A percentile compares a stretch with the other conserved stretches of the same genome.
phyloP scores from a whole-genome alignment of 2,888 invertebrate species.

The Vandiemenella viatica region DNA sequence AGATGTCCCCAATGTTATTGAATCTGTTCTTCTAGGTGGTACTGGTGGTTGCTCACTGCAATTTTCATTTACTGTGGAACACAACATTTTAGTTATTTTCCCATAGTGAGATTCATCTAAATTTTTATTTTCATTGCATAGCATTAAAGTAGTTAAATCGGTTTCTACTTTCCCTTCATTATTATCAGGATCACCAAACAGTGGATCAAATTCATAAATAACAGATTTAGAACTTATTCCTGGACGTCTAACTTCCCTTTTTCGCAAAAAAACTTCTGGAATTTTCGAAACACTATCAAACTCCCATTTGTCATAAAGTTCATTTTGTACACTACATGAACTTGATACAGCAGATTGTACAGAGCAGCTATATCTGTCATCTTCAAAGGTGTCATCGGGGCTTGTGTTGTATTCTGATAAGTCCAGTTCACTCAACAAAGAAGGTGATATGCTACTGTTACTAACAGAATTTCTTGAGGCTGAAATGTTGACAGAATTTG shows the following conservation, averaged over 20 bases:
- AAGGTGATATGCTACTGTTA: constrained; percentile 7
- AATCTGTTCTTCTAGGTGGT: constrained; percentile 47
- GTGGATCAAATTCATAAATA: constrained; percentile 59
- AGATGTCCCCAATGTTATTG: constrained; percentile 37
- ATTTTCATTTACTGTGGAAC: constrained; percentile 32
- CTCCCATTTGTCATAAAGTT: constrained; percentile 18
- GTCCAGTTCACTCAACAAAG: constrained; percentile 8
- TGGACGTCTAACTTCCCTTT: constrained; percentile 18
- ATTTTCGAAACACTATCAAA: neutral
- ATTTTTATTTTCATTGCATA: no score
- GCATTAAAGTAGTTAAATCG: no score
- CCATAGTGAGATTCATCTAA: constrained; percentile 13
- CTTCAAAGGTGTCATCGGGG: constrained; percentile 6
- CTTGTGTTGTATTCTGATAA: neutral
- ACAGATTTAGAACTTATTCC: constrained; percentile 28
- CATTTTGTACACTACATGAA: constrained; percentile 15
- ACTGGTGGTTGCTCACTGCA: constrained; percentile 36
- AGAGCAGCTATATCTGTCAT: neutral
- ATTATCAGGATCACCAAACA: constrained; percentile 19
- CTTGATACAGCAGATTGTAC: neutral
- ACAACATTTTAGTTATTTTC: constrained; percentile 24
- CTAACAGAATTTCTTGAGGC: no score
- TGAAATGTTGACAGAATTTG: neutral
- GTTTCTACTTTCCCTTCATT: no score
- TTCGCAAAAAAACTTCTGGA: neutral